Base-by-base conservation (phyloP, 2,888 invertebrate genomes). In the Drosophila atroscutellata region DNA sequence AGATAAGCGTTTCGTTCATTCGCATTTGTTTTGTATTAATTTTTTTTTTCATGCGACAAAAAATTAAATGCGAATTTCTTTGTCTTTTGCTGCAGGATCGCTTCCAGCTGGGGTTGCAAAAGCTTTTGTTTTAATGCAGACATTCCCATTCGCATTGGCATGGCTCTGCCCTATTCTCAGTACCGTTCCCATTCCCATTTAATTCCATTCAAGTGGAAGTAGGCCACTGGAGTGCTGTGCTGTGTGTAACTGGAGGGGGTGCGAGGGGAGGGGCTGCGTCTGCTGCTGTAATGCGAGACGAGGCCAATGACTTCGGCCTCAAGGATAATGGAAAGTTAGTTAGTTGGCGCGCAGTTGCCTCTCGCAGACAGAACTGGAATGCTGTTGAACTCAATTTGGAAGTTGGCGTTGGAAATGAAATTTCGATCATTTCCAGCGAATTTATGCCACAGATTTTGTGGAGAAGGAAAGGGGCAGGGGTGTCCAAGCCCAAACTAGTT, bases 381-480 rank as follows among this genome's bases (percentile, higher is more conserved):
- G 88, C 84, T 86, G 86, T 88, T 86, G 86, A 86, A 87, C 86
- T 83, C 74, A 83, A 75, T 85, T 75, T 51, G 57, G 26, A 56
- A 63, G 59, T 72, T 74, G 37, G 28, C 37, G 59, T 5, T 64
- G 71, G 76, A 86, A 87, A 85, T 85, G 77, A 86, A 86, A 86
- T 88, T 88, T 87, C 84, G 88, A 81, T 84, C 70, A 86, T 81
- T 87, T 87, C 86, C 88, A 87, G 80, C 72, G 86, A 87, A 87
- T 88, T 87, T 80, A 86, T 88, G 85, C 86, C 88, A 85, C 80
- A 83, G 86, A 86, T 86, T 87, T 66, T 83, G 72, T 56, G 4
- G 2, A 3, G 15, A 20, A 13, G 1, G 2, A 11, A n/a, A 11
- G 20, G 39, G n/a, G 24, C 30, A 37, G 58, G 32, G 30, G 54